Evolutionary conservation across 2,888 invertebrate species (phyloP).

Genomic region (Acronicta aceris): DNA sequence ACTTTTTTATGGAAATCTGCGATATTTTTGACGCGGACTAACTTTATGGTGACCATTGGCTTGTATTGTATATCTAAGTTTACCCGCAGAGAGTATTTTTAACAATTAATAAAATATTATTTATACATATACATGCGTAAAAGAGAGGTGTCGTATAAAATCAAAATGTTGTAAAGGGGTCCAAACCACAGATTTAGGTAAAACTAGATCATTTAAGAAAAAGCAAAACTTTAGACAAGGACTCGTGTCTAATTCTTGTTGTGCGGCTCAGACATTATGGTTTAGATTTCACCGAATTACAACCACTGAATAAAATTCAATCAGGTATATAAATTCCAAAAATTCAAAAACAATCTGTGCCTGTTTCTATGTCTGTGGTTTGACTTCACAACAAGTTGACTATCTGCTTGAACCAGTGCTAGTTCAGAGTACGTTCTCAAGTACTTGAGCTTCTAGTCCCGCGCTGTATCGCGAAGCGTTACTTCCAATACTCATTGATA

Average conservation of each 20-base stretch:
- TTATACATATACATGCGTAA: conserved; percentile 22
- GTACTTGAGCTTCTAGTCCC: conserved; percentile 73
- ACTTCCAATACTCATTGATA: conserved; percentile 72
- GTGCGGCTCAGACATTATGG: too few relatives aligned
- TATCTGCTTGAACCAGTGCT: background rate
- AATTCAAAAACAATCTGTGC: background rate
- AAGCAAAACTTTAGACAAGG: too few relatives aligned
- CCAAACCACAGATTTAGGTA: conserved; percentile 1
- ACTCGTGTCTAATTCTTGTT: too few relatives aligned
- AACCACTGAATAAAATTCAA: too few relatives aligned
- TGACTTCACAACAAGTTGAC: background rate
- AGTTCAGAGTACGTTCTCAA: conserved; percentile 22
- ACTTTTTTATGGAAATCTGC: conserved; percentile 32
- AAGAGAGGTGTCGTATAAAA: background rate
- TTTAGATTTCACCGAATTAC: too few relatives aligned
- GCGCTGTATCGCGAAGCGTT: conserved; percentile 65
- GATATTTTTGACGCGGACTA: conserved; percentile 17
- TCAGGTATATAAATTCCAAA: too few relatives aligned
- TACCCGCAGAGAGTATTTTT: conserved; percentile 48
- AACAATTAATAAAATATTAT: conserved; percentile 19
- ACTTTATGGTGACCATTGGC: conserved; percentile 13
- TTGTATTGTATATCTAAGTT: conserved; percentile 18
- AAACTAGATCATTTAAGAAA: too few relatives aligned
- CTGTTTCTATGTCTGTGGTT: background rate
- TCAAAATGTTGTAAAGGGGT: background rate